Evolutionary conservation across 1,140 invertebrate species (phyloP), one percentile per base, ranked within the genome.

Genomic region (Aradophagus sp.): DNA sequence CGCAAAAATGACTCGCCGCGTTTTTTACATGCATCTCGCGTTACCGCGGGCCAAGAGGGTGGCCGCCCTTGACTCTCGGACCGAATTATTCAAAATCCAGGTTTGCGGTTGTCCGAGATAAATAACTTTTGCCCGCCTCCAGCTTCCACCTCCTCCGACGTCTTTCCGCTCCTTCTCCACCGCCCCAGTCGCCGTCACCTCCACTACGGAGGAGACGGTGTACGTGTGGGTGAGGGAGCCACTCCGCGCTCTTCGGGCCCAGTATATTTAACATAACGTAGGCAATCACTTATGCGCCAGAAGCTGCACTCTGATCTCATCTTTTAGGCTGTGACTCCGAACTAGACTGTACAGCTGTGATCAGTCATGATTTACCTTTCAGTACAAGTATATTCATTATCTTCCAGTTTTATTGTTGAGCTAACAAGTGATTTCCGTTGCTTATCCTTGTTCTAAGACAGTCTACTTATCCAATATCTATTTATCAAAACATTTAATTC

Each of bases 201-300:
- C 65, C 32, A 27, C 53, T 35, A 68, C 56, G 36, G 42, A 44
- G 53, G 39, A 68, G 50, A 67, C 44, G 61, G 56, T 67, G 65
- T 70, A 75, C 74, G 80, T 80, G 79, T 80, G 80, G 77, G 80
- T 79, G 80, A 73, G 63, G 55, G 56, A 73, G 53, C 36, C 50
- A 63, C 63, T 68, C 27, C 47, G 34, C 50, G 29, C 36, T 69
- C 55, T 55, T 52, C 27, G n/a, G 63, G 66, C 53, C 61, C 50
- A 62, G 76, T 78, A 84, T 84, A 81, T 84, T 85, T 84, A 86
- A 84, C 84, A 86, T 84, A 84, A 86, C 80, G 80, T 78, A 80
- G 73, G 81, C 82, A 83, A 86, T 84, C 80, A 84, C 84, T 85
- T 85, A 85, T 83, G 75, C 79, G 80, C 81, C 76, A 77, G 78